phyloP scores from a whole-genome alignment of 2,888 invertebrate genomes.

The Hemicrepidius hirtus region DNA sequence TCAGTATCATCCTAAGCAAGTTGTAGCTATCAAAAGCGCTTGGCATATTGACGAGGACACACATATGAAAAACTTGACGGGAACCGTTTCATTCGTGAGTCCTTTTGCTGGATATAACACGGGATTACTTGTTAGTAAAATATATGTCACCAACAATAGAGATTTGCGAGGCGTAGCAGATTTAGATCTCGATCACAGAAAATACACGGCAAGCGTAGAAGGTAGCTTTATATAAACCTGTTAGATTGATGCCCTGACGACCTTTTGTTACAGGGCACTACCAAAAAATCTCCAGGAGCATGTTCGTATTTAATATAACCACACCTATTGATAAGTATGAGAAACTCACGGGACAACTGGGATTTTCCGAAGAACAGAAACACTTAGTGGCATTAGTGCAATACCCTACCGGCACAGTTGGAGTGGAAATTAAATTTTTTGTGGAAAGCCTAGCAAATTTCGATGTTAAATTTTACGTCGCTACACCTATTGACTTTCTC shows the following conservation, averaged over 20 bases:
- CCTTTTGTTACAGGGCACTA: constrained; percentile 76
- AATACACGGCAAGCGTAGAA: constrained; percentile 79
- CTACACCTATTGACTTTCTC: constrained; percentile 83
- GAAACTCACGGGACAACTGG: constrained; percentile 80
- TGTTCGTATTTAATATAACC: constrained; percentile 84
- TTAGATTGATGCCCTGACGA: constrained; percentile 26
- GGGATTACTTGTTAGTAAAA: constrained; percentile 80
- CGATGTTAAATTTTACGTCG: constrained; percentile 83
- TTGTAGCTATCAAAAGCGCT: constrained; percentile 80
- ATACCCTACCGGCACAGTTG: constrained; percentile 81
- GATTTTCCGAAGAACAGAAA: constrained; percentile 81
- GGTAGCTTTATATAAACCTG: constrained; percentile 68
- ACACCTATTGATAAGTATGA: constrained; percentile 82
- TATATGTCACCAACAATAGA: constrained; percentile 78
- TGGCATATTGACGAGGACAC: constrained; percentile 79
- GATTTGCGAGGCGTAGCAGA: constrained; percentile 82
- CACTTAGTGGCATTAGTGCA: constrained; percentile 84
- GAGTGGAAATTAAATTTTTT: constrained; percentile 80
- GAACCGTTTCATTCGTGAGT: constrained; percentile 78
- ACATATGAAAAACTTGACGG: constrained; percentile 79
- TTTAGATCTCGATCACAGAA: constrained; percentile 81
- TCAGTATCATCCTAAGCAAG: constrained; percentile 80
- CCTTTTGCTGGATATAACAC: constrained; percentile 82
- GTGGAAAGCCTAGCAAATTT: constrained; percentile 80
- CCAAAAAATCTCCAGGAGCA: constrained; percentile 83